Evolutionary conservation across 2,888 invertebrate genomes (phyloP).

Genomic region (Galerucella calmariensis): DNA sequence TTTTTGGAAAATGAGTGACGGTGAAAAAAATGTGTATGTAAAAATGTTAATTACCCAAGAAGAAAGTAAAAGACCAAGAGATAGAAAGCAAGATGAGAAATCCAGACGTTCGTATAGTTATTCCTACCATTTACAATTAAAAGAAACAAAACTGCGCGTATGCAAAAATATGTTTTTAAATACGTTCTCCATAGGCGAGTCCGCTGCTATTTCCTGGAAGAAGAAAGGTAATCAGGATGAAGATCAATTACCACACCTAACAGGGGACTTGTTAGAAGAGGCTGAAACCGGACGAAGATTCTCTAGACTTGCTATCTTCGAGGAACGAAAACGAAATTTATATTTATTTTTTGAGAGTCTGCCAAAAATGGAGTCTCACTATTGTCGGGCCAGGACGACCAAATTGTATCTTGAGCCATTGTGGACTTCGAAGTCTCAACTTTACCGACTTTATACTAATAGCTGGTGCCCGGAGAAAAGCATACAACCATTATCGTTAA

Average conservation of each 20-base stretch:
- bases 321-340: conserved; percentile 17
- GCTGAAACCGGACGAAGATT: conserved; percentile 1
- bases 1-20: conserved; percentile 24
- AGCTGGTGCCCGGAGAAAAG: conserved; percentile 28
- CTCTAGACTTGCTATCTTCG: conserved; percentile 2
- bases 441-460: conserved; percentile 27
- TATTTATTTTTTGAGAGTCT: conserved; percentile 30
- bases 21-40: conserved; percentile 9
- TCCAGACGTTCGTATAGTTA: conserved; percentile 16
- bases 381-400: conserved; percentile 21
- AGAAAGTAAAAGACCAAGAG: conserved; percentile 28
- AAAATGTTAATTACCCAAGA: conserved; percentile 19
- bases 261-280: not conserved
- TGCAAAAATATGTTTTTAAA: conserved; percentile 2
- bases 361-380: conserved; percentile 31
- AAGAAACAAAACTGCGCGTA: conserved; percentile 5
- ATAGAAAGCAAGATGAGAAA: conserved; percentile 18
- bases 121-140: conserved; percentile 5
- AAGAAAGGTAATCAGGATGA: conserved; percentile 11
- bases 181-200: not conserved
- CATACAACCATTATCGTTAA: conserved; percentile 28
- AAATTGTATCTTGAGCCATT: conserved; percentile 32
- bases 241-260: conserved; percentile 11
- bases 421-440: conserved; percentile 31
- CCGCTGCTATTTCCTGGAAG: not conserved